Evolutionary conservation across 2,113 vertebrate genomes (phyloP), one percentile per base, ranked within the genome.

Genomic region (Rhineura floridana): DNA sequence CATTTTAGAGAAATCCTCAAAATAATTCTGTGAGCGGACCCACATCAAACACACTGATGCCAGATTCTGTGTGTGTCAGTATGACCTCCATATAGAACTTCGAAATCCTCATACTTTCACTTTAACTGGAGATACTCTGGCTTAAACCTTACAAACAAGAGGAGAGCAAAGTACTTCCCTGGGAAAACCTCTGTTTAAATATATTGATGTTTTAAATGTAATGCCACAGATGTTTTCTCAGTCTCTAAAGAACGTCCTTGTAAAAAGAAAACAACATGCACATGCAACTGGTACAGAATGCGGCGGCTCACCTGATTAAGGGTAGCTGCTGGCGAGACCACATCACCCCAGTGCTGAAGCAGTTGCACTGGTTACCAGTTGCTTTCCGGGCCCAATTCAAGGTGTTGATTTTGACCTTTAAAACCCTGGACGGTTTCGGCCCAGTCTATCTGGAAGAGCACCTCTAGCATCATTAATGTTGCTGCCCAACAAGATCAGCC

Each of bases 21-120:
- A 85, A 42, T 90, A 69, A 76, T 90, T 92, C 88, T 88, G 72
- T 67, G 72, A 90, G 88, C 87, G 88, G 81, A 72, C 87, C 90
- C 88, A 73, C 88, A 90, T 93, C 87, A 94, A 93, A 93, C 39
- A 87, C 90, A 63, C 6, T 1, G 59, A 90, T 84, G 59, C 46
- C 65, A 73, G 69, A 89, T 92, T 95, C 86, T 75, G 25, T 87
- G 91, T 87, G 83, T 87, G 9, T 70, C 46, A 0, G 0, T 67
- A 83, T 94, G 93, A 93, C 90, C 93, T 94, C 82, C 82, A 80
- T 36, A 90, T 67, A 39, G 65, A 39, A 83, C 91, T 91, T 95
- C 88, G 87, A 88, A 93, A 89, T 85, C 62, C 67, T 86, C 63
- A 70, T 73, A 73, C 33, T 62, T 92, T 93, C 3, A 0, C 62